A percentile compares a stretch with the other conserved stretches of the same genome.
Evolutionary conservation across 1,140 invertebrate genomes (phyloP).

Genomic region (Gerris buenoi): DNA sequence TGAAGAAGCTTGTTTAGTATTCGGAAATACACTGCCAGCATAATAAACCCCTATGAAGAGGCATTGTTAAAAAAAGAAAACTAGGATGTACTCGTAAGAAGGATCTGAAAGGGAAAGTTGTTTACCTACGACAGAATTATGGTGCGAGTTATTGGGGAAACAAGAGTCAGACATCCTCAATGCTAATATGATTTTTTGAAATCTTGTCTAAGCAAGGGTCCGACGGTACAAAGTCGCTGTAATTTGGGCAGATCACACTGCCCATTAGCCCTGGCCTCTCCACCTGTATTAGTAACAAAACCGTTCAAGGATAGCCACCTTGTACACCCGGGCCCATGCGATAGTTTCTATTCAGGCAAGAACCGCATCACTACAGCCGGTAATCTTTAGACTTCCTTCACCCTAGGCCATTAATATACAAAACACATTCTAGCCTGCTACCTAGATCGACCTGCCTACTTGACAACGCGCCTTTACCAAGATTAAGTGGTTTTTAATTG

Average conservation of each 20-base stretch:
- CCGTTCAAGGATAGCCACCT: background rate
- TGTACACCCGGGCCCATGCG: background rate
- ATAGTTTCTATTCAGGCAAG: no score
- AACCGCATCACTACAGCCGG: background rate
- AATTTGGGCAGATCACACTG: background rate
- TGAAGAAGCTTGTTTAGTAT: no score
- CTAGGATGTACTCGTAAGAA: no score
- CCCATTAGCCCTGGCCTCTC: background rate
- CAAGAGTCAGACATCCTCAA: no score
- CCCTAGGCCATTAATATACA: background rate
- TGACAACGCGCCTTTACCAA: no score
- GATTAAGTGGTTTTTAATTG: background rate
- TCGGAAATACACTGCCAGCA: no score
- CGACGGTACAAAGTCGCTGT: background rate
- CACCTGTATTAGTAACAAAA: background rate
- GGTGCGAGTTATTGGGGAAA: no score
- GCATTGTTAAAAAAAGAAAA: no score
- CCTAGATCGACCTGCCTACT: background rate
- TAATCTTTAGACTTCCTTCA: background rate
- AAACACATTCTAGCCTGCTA: background rate
- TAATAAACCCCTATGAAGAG: no score
- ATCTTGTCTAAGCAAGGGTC: background rate
- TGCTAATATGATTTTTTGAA: background rate
- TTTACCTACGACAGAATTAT: no score
- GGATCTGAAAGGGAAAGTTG: no score